Percentiles rank a stretch among this genome's conserved stretches.
phyloP scores from a whole-genome alignment of 2,888 invertebrate species.

The Nebria brevicollis region DNA sequence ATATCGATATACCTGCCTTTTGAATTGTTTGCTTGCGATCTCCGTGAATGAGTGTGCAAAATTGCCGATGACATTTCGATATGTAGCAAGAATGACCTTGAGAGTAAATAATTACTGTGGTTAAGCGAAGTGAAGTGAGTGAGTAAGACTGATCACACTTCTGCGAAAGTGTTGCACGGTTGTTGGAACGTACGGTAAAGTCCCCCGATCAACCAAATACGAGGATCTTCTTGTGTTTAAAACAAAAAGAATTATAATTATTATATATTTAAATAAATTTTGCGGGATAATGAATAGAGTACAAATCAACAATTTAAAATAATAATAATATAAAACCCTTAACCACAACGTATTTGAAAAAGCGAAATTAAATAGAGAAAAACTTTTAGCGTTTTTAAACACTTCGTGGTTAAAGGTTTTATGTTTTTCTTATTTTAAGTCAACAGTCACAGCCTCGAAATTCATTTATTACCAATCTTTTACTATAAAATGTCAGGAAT shows the following conservation, averaged over 20 bases:
- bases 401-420: no score
- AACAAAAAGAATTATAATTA: neutral
- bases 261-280: neutral
- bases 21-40: neutral
- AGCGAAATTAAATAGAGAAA: no score
- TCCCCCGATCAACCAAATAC: neutral
- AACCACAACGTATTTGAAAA: no score
- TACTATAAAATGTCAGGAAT: no score
- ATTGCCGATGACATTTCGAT: slow-evolving; percentile 24
- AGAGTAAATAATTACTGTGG: slow-evolving; percentile 23
- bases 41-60: slow-evolving; percentile 32
- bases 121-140: neutral
- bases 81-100: slow-evolving; percentile 27
- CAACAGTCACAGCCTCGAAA: no score
- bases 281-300: no score
- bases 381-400: no score
- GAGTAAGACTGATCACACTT: slow-evolving; percentile 34
- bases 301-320: no score
- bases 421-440: no score
- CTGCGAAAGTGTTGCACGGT: slow-evolving; percentile 23
- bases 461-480: no score
- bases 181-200: neutral
- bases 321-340: no score
- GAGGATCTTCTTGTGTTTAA: neutral
- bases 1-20: neutral